Conservation (phyloP, 2,113 vertebrate genomes). For the Boulengeromyrus knoepffleri region DNA sequence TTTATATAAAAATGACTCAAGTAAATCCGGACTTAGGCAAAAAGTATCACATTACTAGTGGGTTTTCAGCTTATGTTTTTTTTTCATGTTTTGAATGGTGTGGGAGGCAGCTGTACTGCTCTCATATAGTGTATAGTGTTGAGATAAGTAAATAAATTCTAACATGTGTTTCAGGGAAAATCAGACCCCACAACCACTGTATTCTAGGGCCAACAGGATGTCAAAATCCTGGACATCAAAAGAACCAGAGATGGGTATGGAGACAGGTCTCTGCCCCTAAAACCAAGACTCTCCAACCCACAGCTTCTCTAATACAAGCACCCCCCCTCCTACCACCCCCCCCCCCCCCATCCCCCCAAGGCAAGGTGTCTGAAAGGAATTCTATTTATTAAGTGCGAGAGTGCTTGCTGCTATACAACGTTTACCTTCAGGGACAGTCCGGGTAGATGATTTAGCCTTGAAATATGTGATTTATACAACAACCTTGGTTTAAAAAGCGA, state of each 20-base stretch:
- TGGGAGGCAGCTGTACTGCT: neutral
- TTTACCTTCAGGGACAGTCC: neutral
- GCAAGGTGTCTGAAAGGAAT: neutral
- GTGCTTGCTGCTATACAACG: neutral
- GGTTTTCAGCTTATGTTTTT: neutral
- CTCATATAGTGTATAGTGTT: neutral
- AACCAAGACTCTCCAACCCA: neutral
- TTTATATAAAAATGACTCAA: neutral
- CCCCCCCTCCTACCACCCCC: neutral
- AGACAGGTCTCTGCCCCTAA: neutral
- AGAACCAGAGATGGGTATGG: neutral
- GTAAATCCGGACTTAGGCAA: neutral
- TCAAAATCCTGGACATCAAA: neutral
- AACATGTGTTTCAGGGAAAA: neutral
- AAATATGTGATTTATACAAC: neutral
- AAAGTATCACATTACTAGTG: neutral
- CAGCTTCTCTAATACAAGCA: neutral
- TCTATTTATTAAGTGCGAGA: neutral
- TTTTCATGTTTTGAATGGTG: neutral
- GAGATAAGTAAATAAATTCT: neutral
- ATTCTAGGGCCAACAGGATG: neutral
- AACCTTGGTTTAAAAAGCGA: neutral
- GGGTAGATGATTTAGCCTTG: neutral
- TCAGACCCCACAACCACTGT: neutral
- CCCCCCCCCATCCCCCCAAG: neutral